A percentile compares a stretch with the other conserved stretches of the same genome.
phyloP scores from a whole-genome alignment of 2,888 invertebrate species.

The Eupithecia vulgata region DNA sequence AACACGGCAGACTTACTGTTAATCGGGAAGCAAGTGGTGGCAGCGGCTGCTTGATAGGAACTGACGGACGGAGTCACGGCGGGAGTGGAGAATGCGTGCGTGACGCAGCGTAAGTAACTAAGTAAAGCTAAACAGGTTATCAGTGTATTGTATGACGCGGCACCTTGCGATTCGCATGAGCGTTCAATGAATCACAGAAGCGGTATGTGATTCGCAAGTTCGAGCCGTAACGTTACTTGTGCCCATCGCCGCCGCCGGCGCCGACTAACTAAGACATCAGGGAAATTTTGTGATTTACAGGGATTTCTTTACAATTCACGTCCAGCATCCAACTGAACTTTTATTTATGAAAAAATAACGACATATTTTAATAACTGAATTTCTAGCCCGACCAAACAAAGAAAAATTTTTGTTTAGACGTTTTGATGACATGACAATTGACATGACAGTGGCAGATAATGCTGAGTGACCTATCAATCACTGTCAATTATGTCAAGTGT shows the following conservation, averaged over 20 bases:
- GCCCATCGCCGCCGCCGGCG: not conserved
- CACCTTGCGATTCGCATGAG: not conserved
- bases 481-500: not conserved
- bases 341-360: too few species aligned
- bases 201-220: not conserved
- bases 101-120: constrained; percentile 19
- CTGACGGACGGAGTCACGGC: constrained; percentile 44
- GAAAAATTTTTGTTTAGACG: not conserved
- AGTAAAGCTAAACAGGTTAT: constrained; percentile 43
- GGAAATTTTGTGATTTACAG: not conserved
- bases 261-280: not conserved
- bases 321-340: not conserved
- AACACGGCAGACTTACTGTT: constrained; percentile 55
- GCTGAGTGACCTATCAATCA: not conserved
- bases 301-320: not conserved
- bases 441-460: not conserved
- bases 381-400: too few species aligned
- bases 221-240: not conserved
- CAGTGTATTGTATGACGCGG: constrained; percentile 15
- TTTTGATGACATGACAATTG: not conserved
- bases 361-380: too few species aligned
- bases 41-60: constrained; percentile 60
- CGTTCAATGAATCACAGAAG: not conserved
- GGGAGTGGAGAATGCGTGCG: not conserved
- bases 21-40: constrained; percentile 50